Percentiles rank a stretch among this genome's conserved stretches.
These are phyloP conservation scores for Stenurella melanura DNA, from an alignment of 2,888 invertebrate genomes.

Conservation along the genomic window DNA sequence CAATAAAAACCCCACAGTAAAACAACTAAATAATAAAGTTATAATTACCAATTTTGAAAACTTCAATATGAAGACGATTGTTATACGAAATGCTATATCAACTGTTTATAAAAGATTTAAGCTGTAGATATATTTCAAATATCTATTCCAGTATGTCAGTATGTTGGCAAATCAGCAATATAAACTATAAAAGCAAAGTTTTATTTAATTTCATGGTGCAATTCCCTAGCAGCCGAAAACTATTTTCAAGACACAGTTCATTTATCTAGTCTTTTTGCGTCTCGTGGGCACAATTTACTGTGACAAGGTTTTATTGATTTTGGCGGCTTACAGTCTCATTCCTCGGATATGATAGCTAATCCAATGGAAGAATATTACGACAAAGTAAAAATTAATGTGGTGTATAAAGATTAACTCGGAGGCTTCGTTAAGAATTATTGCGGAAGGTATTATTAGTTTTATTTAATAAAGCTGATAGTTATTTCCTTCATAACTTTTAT, in stretches of 20 bases:
- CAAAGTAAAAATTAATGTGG: conserved; percentile 30
- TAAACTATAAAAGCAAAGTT: not conserved
- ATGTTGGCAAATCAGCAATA: not conserved
- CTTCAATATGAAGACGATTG: too few species aligned
- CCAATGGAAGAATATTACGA: conserved; percentile 25
- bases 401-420: conserved; percentile 29
- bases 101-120: too few species aligned
- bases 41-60: too few species aligned
- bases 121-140: not conserved
- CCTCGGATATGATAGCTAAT: conserved; percentile 55
- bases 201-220: conserved; percentile 23
- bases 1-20: too few species aligned
- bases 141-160: not conserved
- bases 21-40: too few species aligned
- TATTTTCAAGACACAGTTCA: conserved; percentile 51
- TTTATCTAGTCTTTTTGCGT: conserved; percentile 54
- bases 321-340: conserved; percentile 59
- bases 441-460: conserved; percentile 5
- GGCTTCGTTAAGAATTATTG: conserved; percentile 19
- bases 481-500: not conserved
- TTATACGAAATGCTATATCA: too few species aligned
- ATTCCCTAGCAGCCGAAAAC: conserved; percentile 15
- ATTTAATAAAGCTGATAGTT: not conserved
- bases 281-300: conserved; percentile 57
- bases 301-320: conserved; percentile 62